Percentiles rank a stretch among this genome's conserved stretches.
Evolutionary conservation across 2,888 invertebrate genomes (phyloP).

Genomic region (Parthenolecanium corni): DNA sequence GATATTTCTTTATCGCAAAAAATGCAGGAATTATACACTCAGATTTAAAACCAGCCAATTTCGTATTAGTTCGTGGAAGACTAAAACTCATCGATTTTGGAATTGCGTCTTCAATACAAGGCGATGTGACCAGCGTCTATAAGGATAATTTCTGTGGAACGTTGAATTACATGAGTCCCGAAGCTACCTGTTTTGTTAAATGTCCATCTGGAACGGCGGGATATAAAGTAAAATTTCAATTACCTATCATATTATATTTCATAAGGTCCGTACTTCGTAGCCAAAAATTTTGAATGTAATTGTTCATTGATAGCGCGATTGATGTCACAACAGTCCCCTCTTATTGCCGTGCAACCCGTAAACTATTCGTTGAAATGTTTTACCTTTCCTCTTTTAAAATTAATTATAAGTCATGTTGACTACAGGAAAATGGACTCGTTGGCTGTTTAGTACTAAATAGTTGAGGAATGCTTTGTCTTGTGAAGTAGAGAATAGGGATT

Average conservation of each 20-base stretch:
- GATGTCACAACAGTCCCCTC: too few species aligned
- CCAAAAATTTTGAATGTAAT: too few species aligned
- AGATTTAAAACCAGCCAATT: constrained; percentile 94
- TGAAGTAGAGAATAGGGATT: too few species aligned
- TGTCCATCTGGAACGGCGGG: background rate
- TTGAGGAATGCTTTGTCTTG: too few species aligned
- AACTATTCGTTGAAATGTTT: too few species aligned
- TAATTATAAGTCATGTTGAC: too few species aligned
- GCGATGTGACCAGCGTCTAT: constrained; percentile 78
- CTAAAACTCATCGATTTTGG: constrained; percentile 96
- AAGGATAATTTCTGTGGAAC: constrained; percentile 77
- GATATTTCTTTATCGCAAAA: too few species aligned
- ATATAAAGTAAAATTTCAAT: background rate
- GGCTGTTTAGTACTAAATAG: too few species aligned
- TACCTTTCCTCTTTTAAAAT: too few species aligned
- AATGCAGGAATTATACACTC: constrained; percentile 79
- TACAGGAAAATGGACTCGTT: too few species aligned
- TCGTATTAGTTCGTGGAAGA: constrained; percentile 70
- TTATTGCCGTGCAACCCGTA: too few species aligned
- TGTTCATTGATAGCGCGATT: too few species aligned
- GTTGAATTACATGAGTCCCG: constrained; percentile 91
- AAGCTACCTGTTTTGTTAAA: constrained; percentile 51
- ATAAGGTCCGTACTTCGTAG: background rate
- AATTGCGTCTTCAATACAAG: constrained; percentile 76
- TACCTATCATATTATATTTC: background rate